Conservation (phyloP, 2,888 invertebrate species). For the Hyppa rectilinea region DNA sequence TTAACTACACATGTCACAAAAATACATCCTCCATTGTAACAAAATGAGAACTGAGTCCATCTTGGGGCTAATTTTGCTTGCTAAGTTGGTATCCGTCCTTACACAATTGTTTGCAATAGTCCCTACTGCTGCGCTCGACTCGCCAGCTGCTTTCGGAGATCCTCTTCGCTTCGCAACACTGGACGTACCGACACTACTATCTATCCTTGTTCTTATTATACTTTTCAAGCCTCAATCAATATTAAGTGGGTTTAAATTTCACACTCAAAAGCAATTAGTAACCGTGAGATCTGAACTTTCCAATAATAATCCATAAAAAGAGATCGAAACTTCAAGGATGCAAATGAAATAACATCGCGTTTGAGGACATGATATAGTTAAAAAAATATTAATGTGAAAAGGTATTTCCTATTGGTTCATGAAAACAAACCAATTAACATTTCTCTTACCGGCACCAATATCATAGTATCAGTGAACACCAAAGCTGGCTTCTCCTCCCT, state of each 20-base stretch:
- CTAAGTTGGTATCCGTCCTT: constrained; percentile 89
- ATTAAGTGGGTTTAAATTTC: constrained; percentile 78
- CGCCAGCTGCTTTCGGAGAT: constrained; percentile 70
- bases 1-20: constrained; percentile 90
- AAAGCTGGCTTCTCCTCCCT: constrained; percentile 89
- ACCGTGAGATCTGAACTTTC: constrained; percentile 90
- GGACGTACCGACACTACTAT: constrained; percentile 74
- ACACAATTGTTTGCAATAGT: constrained; percentile 91
- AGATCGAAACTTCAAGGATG: constrained; percentile 84
- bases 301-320: constrained; percentile 79
- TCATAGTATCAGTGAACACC: constrained; percentile 84
- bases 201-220: constrained; percentile 71
- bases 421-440: constrained; percentile 83
- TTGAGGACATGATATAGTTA: constrained; percentile 91
- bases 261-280: constrained; percentile 87
- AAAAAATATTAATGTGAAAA: constrained; percentile 90
- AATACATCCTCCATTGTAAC: constrained; percentile 83
- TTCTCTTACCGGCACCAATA: constrained; percentile 85
- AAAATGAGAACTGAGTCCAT: constrained; percentile 77
- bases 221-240: constrained; percentile 72
- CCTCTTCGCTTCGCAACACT: constrained; percentile 74
- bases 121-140: constrained; percentile 71
- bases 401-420: constrained; percentile 90
- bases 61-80: constrained; percentile 82
- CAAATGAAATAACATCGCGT: constrained; percentile 87